Conservation (phyloP, 2,113 vertebrate genomes). For the Hiodon tergisus region DNA sequence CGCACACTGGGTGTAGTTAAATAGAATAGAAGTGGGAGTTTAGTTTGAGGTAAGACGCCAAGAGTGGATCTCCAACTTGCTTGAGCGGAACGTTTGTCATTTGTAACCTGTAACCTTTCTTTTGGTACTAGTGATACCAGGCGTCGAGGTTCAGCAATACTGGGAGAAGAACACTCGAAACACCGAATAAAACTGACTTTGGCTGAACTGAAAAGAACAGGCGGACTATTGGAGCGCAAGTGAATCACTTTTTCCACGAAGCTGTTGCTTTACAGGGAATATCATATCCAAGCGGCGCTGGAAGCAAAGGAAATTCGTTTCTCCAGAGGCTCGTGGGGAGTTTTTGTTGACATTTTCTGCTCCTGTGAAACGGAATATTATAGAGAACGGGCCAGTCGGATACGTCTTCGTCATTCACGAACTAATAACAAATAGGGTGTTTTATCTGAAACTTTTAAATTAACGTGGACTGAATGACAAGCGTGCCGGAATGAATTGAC, state of each 20-base stretch:
- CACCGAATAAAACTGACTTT: not conserved
- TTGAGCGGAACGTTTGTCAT: too few relatives aligned
- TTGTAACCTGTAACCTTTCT: not conserved
- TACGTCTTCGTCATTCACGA: constrained; percentile 2
- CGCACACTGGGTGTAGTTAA: not conserved
- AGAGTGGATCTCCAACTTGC: not conserved
- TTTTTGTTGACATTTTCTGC: not conserved
- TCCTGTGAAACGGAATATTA: not conserved
- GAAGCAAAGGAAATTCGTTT: not conserved
- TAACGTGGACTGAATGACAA: too few relatives aligned
- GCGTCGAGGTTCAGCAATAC: too few relatives aligned
- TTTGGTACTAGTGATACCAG: not conserved
- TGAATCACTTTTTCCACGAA: constrained; percentile 41
- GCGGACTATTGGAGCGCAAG: constrained; percentile 5
- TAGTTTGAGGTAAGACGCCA: not conserved
- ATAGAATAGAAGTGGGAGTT: not conserved
- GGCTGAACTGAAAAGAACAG: not conserved
- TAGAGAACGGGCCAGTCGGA: constrained; percentile 8
- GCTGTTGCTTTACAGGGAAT: constrained; percentile 16
- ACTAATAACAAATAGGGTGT: not conserved
- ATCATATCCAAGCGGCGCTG: not conserved
- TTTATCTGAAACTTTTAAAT: too few relatives aligned
- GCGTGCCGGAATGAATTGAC: not conserved
- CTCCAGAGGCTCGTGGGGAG: not conserved
- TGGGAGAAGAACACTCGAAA: too few relatives aligned